Percentiles rank a stretch among this genome's conserved stretches.
Evolutionary conservation across 2,888 invertebrate species (phyloP).

Genomic region (Agrochola macilenta): DNA sequence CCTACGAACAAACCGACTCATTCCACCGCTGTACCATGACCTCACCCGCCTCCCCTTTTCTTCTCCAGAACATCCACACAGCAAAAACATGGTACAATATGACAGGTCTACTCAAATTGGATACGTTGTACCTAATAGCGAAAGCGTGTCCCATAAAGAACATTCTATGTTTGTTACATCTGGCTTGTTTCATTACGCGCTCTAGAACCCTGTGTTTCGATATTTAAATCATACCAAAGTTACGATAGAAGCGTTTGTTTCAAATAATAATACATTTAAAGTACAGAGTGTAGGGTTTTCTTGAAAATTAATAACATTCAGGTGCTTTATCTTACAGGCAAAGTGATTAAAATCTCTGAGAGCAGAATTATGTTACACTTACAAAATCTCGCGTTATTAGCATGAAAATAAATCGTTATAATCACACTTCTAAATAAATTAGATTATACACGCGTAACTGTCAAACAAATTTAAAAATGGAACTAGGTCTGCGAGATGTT

Average conservation of each 20-base stretch:
- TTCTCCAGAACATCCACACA: slow-evolving; percentile 67
- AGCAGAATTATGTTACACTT: slow-evolving; percentile 43
- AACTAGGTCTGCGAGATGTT: slow-evolving; percentile 35
- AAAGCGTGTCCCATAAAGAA: slow-evolving; percentile 88
- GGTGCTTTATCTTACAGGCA: slow-evolving; percentile 38
- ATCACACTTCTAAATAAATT: slow-evolving; percentile 34
- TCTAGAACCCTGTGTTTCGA: slow-evolving; percentile 68
- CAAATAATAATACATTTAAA: slow-evolving; percentile 53
- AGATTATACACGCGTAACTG: slow-evolving; percentile 9
- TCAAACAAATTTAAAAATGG: slow-evolving; percentile 46
- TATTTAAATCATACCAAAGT: slow-evolving; percentile 73
- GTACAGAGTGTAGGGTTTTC: slow-evolving; percentile 43
- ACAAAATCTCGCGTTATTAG: slow-evolving; percentile 26
- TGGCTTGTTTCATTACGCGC: slow-evolving; percentile 85
- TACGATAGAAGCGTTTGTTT: slow-evolving; percentile 52
- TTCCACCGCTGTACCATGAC: slow-evolving; percentile 71
- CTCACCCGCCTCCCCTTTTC: slow-evolving; percentile 64
- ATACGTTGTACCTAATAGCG: slow-evolving; percentile 78
- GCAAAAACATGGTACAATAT: slow-evolving; percentile 68
- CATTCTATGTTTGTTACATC: slow-evolving; percentile 87
- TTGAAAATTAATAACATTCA: slow-evolving; percentile 51
- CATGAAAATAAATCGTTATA: slow-evolving; percentile 26
- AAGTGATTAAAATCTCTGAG: slow-evolving; percentile 50
- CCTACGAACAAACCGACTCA: slow-evolving; percentile 73
- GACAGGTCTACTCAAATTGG: slow-evolving; percentile 80